Percentiles rank a stretch among this genome's conserved stretches.
Evolutionary conservation across 2,797 vertebrate species (phyloP).

Genomic region (Coregonus ussuriensis): DNA sequence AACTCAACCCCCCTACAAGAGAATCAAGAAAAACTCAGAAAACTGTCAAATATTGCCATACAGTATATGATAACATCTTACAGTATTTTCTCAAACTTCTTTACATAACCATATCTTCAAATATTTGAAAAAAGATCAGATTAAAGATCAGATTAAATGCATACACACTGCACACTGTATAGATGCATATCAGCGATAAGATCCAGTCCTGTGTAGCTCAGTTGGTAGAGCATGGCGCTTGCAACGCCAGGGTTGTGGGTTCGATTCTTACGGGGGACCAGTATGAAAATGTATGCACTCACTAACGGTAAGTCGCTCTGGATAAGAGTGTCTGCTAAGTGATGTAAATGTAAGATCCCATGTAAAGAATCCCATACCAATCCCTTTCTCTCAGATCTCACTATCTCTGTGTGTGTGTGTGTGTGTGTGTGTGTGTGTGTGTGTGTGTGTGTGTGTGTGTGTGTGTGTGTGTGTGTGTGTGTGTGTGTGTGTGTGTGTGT

Average conservation of each 20-base stretch:
- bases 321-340: too few species aligned
- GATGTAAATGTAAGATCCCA: background rate
- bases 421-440: conserved; percentile 1
- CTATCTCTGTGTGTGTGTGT: background rate
- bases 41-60: background rate
- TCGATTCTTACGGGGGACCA: too few species aligned
- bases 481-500: background rate
- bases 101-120: background rate
- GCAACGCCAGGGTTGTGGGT: too few species aligned
- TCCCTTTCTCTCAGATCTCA: background rate
- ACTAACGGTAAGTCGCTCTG: too few species aligned
- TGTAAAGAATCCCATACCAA: background rate
- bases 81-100: background rate
- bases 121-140: background rate
- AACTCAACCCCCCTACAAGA: background rate
- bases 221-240: too few species aligned
- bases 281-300: too few species aligned
- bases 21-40: background rate
- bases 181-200: background rate
- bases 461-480: conserved; percentile 38
- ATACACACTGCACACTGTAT: background rate
- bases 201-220: background rate
- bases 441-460: conserved; percentile 25
- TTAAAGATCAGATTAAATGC: background rate
- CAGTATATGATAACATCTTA: background rate